Conservation (phyloP, 2,113 vertebrate species). For the Menura novaehollandiae region DNA sequence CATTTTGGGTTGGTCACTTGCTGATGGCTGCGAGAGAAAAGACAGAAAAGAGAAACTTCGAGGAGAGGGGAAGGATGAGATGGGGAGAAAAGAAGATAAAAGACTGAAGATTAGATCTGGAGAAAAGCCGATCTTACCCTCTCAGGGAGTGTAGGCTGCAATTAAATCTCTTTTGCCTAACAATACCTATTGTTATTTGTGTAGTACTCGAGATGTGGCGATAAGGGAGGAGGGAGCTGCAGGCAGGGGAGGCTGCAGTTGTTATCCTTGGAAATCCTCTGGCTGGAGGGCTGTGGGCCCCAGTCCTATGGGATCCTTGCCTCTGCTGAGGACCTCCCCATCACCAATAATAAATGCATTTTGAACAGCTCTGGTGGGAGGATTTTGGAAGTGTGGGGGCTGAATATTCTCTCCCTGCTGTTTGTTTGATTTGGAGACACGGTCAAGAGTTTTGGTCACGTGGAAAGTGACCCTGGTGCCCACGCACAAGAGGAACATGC, state of each 20-base stretch:
- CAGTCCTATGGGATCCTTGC: fast-evolving
- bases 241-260: background rate
- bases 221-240: background rate
- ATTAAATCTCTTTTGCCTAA: slow-evolving; percentile 55
- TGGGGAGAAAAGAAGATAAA: background rate
- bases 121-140: background rate
- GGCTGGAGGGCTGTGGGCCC: background rate
- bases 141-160: slow-evolving; percentile 25
- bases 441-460: background rate
- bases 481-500: background rate
- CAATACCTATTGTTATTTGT: slow-evolving; percentile 6
- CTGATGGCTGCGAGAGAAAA: background rate
- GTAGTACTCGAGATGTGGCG: background rate
- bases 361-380: background rate
- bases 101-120: background rate
- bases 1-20: background rate
- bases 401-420: background rate
- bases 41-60: background rate
- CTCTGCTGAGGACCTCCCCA: background rate
- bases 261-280: background rate
- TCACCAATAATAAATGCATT: fast-evolving
- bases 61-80: background rate
- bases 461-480: background rate
- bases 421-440: background rate
- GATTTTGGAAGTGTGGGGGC: background rate